Conservation (phyloP, 1,140 invertebrate genomes). For the Hyles euphorbiae region DNA sequence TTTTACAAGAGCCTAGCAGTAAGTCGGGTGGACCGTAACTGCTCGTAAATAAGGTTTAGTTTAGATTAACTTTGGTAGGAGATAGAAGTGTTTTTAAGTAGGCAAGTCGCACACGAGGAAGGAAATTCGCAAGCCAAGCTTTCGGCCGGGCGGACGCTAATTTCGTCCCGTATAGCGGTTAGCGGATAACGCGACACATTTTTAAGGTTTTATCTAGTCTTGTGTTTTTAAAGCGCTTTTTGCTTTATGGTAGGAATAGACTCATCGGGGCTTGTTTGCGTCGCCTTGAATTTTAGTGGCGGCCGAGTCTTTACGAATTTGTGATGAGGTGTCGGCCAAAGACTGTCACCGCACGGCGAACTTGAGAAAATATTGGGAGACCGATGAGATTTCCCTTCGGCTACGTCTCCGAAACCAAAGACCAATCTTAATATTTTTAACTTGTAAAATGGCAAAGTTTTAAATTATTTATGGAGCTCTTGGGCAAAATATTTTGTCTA, state of each 20-base stretch:
- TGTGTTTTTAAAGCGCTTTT: slow-evolving; percentile 7
- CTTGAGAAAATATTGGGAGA: no score
- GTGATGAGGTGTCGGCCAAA: no score
- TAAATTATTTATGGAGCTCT: no score
- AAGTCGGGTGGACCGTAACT: slow-evolving; percentile 26
- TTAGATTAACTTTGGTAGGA: slow-evolving; percentile 22
- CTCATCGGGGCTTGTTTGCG: not conserved
- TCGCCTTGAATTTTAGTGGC: no score
- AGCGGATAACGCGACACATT: slow-evolving; percentile 33
- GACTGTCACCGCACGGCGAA: no score
- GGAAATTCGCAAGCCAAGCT: slow-evolving; percentile 39
- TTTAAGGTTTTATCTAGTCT: slow-evolving; percentile 25
- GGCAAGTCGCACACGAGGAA: slow-evolving; percentile 21
- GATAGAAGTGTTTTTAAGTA: slow-evolving; percentile 3
- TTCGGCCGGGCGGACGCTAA: slow-evolving; percentile 37
- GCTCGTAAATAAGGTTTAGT: slow-evolving; percentile 34
- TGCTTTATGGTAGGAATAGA: no score
- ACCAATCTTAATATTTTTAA: no score
- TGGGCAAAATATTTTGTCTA: no score
- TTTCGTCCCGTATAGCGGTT: slow-evolving; percentile 34
- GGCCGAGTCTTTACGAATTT: no score
- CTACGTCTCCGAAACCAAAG: no score
- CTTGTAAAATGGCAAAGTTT: no score
- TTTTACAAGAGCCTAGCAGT: slow-evolving; percentile 25
- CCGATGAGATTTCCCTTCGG: no score